A percentile compares a stretch with the other conserved stretches of the same genome.
These are phyloP conservation scores for Eclectus roratus DNA, from an alignment of 2,113 vertebrate species.

Conservation along the genomic window DNA sequence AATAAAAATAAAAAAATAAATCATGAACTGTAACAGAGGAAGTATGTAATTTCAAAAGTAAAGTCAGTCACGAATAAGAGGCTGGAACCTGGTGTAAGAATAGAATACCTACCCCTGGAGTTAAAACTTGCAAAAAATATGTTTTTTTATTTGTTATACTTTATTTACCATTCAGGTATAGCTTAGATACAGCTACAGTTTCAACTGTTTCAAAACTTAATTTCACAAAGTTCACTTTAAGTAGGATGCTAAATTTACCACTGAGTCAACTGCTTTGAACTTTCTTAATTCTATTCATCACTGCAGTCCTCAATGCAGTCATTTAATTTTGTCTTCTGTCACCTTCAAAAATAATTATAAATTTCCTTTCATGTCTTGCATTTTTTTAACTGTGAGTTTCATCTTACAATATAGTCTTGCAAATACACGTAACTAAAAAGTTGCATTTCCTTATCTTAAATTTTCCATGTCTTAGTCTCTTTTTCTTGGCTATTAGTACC, in stretches of 20 bases:
- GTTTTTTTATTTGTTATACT: not conserved
- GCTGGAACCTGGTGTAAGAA: not conserved
- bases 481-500: not conserved
- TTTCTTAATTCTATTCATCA: not conserved
- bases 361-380: not conserved
- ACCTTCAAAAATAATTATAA: conserved; percentile 8
- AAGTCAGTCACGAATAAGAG: not conserved
- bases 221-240: not conserved
- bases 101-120: not conserved
- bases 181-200: not conserved
- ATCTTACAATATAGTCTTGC: not conserved
- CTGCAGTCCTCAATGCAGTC: not conserved
- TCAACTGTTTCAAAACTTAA: not conserved
- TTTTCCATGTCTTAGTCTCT: conserved; percentile 23
- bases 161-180: not conserved
- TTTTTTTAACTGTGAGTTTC: not conserved
- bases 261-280: not conserved
- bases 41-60: not conserved
- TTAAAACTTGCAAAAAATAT: not conserved
- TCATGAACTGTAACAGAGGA: not conserved
- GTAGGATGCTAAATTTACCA: not conserved
- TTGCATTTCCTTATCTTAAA: conserved; percentile 55
- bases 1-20: not conserved
- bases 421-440: conserved; percentile 12
- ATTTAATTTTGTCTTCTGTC: conserved; percentile 23